Base-by-base conservation (phyloP, 2,113 vertebrate genomes). In the Origma solitaria region DNA sequence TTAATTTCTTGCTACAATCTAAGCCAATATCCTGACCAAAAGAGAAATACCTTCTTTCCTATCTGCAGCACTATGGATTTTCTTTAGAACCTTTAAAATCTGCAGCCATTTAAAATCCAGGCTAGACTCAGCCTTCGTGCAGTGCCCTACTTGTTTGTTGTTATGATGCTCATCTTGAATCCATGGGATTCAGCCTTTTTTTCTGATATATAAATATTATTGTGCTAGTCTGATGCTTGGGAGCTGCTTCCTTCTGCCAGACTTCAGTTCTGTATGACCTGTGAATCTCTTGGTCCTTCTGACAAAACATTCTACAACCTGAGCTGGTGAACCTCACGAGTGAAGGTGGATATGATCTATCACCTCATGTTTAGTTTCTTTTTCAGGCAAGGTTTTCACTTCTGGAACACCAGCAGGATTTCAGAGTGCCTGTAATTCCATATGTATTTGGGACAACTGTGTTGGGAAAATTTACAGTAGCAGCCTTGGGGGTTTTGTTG, bases 391-490 rank as follows among this genome's bases (percentile, higher is more conserved):
- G 18, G 9, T 65, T 88, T 80, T 70, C 64, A 44, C 68, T 50
- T 61, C 44, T 28, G 49, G 31, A 20, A n/a, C 0, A 0, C 11
- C 65, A 82, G 4, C 6, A n/a, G 37, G 65, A 66, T 71, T 82
- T 82, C 53, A 15, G 0, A 60, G 19, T 13, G 14, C 17, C 37
- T 71, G 7, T 33, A 60, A 87, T 79, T 61, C 38, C 42, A 28
- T 15, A 18, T 28, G 14, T 13, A 54, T 86, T 73, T 51, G 15
- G 4, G 7, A 27, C 73, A 62, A 44, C 4, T 1, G 0, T 2
- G 2, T 11, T 5, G 3, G 42, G 30, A 40, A 78, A 79, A 13
- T 44, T 86, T 28, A 28, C 0, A 1, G 9, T 5, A 50, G 33
- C 7, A 50, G 30, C 31, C 44, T 47, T 47, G 9, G 6, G 10